Percentiles rank a stretch among this genome's conserved stretches.
Evolutionary conservation across 2,113 vertebrate genomes (phyloP).

Genomic region (Hyaena hyaena): DNA sequence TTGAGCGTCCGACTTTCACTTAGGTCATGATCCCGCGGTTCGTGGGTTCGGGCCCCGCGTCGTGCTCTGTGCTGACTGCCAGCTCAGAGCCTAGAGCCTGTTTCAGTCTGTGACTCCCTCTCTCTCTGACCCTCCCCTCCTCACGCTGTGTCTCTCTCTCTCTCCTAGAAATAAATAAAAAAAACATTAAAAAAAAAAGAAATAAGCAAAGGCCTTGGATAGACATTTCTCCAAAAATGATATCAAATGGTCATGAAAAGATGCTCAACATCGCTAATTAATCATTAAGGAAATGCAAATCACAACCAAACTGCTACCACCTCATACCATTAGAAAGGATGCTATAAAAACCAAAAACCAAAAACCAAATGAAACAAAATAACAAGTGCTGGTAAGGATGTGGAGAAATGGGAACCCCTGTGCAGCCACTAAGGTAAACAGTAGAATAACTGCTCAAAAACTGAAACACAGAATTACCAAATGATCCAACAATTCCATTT

Average conservation of each 20-base stretch:
- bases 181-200: too few relatives aligned
- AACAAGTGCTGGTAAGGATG: not conserved
- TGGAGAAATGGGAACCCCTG: not conserved
- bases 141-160: too few relatives aligned
- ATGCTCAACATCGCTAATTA: not conserved
- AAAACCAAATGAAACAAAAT: not conserved
- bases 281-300: not conserved
- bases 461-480: not conserved
- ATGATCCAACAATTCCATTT: not conserved
- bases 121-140: too few relatives aligned
- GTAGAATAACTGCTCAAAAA: not conserved
- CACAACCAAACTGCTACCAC: not conserved
- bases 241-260: not conserved
- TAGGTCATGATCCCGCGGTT: too few relatives aligned
- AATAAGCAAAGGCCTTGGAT: not conserved
- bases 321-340: not conserved
- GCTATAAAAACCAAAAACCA: not conserved
- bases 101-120: too few relatives aligned
- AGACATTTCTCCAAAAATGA: not conserved
- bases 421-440: not conserved
- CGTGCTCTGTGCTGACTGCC: too few relatives aligned
- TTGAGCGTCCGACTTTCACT: too few relatives aligned
- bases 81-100: too few relatives aligned
- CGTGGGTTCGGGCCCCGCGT: too few relatives aligned
- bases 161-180: too few relatives aligned